Evolutionary conservation across 2,113 vertebrate genomes (phyloP).

Genomic region (Coptodon bakossiorum): DNA sequence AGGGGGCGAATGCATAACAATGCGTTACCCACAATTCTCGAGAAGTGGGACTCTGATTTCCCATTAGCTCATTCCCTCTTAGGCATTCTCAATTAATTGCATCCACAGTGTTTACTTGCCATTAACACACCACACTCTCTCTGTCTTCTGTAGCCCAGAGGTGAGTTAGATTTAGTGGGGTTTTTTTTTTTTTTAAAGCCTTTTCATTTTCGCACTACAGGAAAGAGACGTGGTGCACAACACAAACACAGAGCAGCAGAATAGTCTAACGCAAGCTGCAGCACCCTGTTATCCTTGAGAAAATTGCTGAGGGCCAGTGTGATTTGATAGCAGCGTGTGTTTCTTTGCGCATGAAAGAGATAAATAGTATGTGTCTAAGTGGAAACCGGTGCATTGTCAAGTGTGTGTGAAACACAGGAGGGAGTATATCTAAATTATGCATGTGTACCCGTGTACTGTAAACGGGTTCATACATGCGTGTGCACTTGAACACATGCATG

Average conservation of each 20-base stretch:
- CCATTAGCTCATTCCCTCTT: constrained; percentile 8
- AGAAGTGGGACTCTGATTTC: constrained; percentile 32
- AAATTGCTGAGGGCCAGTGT: constrained; percentile 11
- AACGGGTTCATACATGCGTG: background rate
- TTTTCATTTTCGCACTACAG: background rate
- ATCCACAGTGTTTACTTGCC: constrained; percentile 16
- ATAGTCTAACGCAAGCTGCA: background rate
- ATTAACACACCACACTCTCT: background rate
- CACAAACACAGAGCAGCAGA: background rate
- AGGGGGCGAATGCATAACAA: background rate
- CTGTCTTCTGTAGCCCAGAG: background rate
- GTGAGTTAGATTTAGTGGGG: background rate
- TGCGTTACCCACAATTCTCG: background rate
- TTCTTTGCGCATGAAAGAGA: background rate
- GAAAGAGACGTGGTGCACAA: background rate
- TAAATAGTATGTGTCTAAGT: background rate
- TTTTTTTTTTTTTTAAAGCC: background rate
- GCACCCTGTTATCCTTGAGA: constrained; percentile 3
- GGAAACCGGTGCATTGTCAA: background rate
- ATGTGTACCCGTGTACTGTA: background rate
- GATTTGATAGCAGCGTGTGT: background rate
- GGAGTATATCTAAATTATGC: background rate
- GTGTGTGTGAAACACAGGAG: background rate
- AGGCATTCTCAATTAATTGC: constrained; percentile 27
- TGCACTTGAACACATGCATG: background rate